Base-by-base conservation (phyloP, 2,888 invertebrate genomes). In the Tortricodes alternella region DNA sequence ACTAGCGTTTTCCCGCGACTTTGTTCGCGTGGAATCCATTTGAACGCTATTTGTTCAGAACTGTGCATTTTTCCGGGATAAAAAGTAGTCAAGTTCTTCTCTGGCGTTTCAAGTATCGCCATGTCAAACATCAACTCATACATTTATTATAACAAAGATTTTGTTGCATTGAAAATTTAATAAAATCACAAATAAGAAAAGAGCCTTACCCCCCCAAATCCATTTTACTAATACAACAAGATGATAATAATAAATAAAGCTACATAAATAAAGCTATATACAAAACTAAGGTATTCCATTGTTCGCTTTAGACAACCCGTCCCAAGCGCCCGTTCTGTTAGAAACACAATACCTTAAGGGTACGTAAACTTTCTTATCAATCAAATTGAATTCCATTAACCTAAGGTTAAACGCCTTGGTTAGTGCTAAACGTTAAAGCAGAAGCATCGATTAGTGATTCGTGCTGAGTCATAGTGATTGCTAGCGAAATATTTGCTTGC, bases 381-480 rank as follows among this genome's bases (percentile, higher is more conserved):
- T 32, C 15, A 49, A 56, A 56, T 56, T 38, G 49, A 56, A 21
- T 19, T 27, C 43, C 43, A 32, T 50, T 49, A 49, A 35, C 21
- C 35, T 13, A 3, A 32, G 56, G 49, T 56, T 43, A 29, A 15
- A 29, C 37, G 29, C 49, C 49, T 52, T 18, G 32, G n/a, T 15
- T 11, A 39, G 46, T 19, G 34, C 34, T 48, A 24, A 51, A 27
- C 27, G 24, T 27, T 35, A 3, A 18, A 35, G 16, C 16, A 8
- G 27, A 9, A n/a, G 1, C 39, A 16, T 38, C 38, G 46, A 53
- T 48, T 18, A 37, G 35, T n/a, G 11, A n/a, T 19, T 21, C 35
- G 24, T 16, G 15, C 9, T 16, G 27, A 43, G 27, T 43, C 43
- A 43, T 7, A 27, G 13, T 9, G 23, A 43, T 16, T 15, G 11